phyloP scores from a whole-genome alignment of 2,797 vertebrate species.

The Mastacembelus armatus region DNA sequence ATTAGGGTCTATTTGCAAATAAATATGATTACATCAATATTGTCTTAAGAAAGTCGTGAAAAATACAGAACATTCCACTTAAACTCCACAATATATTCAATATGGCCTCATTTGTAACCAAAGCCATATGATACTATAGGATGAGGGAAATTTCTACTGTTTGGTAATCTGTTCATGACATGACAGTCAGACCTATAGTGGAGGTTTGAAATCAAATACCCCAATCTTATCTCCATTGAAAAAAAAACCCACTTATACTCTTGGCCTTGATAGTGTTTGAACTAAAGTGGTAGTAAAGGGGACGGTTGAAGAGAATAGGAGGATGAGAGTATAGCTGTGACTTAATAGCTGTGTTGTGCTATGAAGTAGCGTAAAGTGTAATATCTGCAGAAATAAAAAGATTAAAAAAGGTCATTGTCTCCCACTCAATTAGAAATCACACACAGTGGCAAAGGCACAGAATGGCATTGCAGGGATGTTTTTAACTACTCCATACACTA shows the following conservation, averaged over 20 bases:
- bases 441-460: no score
- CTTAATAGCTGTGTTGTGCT: no score
- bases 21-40: no score
- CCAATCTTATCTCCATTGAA: slow-evolving; percentile 72
- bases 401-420: no score
- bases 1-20: no score
- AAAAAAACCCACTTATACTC: slow-evolving; percentile 36
- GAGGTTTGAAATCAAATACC: slow-evolving; percentile 74
- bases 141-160: slow-evolving; percentile 36
- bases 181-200: slow-evolving; percentile 67
- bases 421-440: no score
- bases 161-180: slow-evolving; percentile 65
- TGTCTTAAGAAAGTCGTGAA: no score
- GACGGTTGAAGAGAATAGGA: slow-evolving; percentile 28
- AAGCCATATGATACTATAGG: slow-evolving; percentile 70
- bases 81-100: background rate
- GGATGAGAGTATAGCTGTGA: slow-evolving; percentile 31
- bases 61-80: no score
- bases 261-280: slow-evolving; percentile 69
- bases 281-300: slow-evolving; percentile 41
- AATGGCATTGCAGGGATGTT: no score
- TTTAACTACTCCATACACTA: no score
- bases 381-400: no score
- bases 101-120: slow-evolving; percentile 67
- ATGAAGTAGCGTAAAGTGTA: no score